Base-by-base conservation (phyloP, 1,140 invertebrate species). In the Drosophila subpulchrella region DNA sequence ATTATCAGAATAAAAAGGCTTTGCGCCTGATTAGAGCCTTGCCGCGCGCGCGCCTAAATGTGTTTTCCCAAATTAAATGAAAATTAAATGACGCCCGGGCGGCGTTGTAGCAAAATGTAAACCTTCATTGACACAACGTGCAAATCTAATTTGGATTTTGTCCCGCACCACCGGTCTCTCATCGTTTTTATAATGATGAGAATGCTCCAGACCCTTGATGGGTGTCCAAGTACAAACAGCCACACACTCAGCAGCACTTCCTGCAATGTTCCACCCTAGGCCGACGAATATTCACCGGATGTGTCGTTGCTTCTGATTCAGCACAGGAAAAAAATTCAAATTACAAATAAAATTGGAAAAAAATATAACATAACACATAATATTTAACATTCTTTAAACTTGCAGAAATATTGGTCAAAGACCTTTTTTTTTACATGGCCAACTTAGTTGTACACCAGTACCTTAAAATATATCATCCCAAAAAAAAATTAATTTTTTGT, bases 1-100 rank as follows among this genome's bases (percentile, higher is more conserved):
- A 88, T 88, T 88, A 88, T 77, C 80, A 80, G 77, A 86, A 89
- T 80, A 81, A 84, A 88, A 88, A 90, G 84, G 84, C 84, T 88
- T 88, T 88, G 84, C 65, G 77, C 84, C 78, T 88, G 84, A 88
- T 88, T 88, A 78, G 82, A 89, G 84, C 51, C 51, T 63, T 48
- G 47, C 34, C 55, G 54, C 36, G 24, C 56, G 55, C 42, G 20
- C 30, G 39, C 50, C 70, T 27, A 61, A 85, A 81, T 58, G 57
- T 81, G 73, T 71, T 72, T 74, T 60, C 38, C 74, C 42, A 84
- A 81, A 88, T 84, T 80, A 89, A 84, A 77, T 72, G 58, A 72
- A 90, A 77, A 79, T 83, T 83, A 75, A 75, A 79, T 66, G 55
- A 51, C 59, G 60, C 39, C 48, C 32, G 27, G 44, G 24, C 59